Evolutionary conservation across 1,140 invertebrate species (phyloP).

Genomic region (Caenorhabditis briggsae): DNA sequence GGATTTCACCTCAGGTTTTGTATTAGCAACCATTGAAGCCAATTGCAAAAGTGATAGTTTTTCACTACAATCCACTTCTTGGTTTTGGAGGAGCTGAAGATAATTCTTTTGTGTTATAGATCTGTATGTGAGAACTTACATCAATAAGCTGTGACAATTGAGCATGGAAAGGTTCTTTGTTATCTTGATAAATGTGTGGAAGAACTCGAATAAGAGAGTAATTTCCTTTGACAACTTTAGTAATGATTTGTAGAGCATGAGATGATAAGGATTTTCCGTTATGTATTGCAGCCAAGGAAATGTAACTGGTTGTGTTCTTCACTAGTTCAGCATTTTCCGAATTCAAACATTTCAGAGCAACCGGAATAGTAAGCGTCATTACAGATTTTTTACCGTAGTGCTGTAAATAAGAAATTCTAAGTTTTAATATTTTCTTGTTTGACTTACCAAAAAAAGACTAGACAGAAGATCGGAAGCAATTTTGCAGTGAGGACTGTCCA

Average conservation of each 20-base stretch:
- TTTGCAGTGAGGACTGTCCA: slow-evolving; percentile 93
- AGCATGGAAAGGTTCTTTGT: slow-evolving; percentile 86
- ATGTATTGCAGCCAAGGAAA: slow-evolving; percentile 91
- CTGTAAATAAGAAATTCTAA: slow-evolving; percentile 79
- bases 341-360: slow-evolving; percentile 86
- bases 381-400: slow-evolving; percentile 89
- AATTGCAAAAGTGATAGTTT: slow-evolving; percentile 87
- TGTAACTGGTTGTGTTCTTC: slow-evolving; percentile 82
- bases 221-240: slow-evolving; percentile 82
- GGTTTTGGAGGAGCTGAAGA: slow-evolving; percentile 82
- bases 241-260: slow-evolving; percentile 89
- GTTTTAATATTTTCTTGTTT: slow-evolving; percentile 40
- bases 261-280: slow-evolving; percentile 87
- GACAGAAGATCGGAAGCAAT: slow-evolving; percentile 93
- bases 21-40: slow-evolving; percentile 86
- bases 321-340: slow-evolving; percentile 89
- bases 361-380: slow-evolving; percentile 89
- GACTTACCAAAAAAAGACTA: slow-evolving; percentile 89
- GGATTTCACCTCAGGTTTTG: slow-evolving; percentile 83
- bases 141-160: slow-evolving; percentile 87
- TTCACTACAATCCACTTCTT: slow-evolving; percentile 82
- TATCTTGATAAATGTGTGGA: slow-evolving; percentile 89
- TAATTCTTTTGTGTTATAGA: no score
- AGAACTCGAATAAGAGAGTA: slow-evolving; percentile 87
- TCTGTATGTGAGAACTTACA: slow-evolving; percentile 77